Evolutionary conservation across 1,140 invertebrate genomes (phyloP), one percentile per base, ranked within the genome.

Genomic region (Scylla paramamosain): DNA sequence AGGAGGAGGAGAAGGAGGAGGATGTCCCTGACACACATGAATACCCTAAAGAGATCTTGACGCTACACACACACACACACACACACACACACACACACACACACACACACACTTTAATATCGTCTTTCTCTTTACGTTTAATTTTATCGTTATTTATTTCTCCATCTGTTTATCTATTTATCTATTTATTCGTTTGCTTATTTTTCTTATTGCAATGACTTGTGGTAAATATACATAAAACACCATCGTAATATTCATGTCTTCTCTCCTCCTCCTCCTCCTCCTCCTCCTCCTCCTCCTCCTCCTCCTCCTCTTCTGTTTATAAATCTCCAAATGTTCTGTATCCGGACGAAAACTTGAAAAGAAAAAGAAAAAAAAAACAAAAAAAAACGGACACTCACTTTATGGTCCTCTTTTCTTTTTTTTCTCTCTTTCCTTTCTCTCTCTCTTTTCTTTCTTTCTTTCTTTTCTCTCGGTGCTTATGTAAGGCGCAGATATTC

Each of bases 11-110:
- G 67, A 8, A 20, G 25, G 12, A 77, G 6, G 67, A 77, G 12
- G 67, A 25, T 8, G 67, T n/a, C 67, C 67, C 67, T 77, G 67
- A 77, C 67, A 77, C 67, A 77, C 8, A 77, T 77, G 67, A 77
- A 25, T 20, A 77, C 67, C 20, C n/a, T 77, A 77, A 77, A 77
- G 67, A 77, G 67, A 77, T 59, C 52, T 59, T 59, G 52, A 20
- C 52, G 52, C 52, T 8, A 59, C 52, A 77, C 67, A 77, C 67
- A 77, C 67, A 77, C 67, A 77, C 67, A 77, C 67, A 77, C 67
- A 77, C 67, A 77, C 67, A 77, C 67, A 77, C 67, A 77, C 67
- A 77, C 67, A 77, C 67, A 77, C 67, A 77, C 67, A 77, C 67
- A 77, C 67, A 77, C 67, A 77, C 67, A 77, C 67, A 77, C 52